Evolutionary conservation across 2,113 vertebrate genomes (phyloP).

Genomic region (Corythaixoides concolor): DNA sequence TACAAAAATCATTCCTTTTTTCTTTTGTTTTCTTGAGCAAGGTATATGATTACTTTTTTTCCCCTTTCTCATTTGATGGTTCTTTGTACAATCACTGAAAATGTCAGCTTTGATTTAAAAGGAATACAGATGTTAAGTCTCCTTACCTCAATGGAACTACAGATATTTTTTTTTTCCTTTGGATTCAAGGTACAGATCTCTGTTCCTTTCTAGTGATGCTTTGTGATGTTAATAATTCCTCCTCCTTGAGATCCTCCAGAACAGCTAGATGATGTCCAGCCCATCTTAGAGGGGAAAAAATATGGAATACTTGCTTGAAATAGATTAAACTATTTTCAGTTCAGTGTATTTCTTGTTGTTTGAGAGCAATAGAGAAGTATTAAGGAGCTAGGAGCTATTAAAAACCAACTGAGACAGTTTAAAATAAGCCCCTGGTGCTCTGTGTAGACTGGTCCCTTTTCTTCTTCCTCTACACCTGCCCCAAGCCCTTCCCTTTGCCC

Average conservation of each 20-base stretch:
- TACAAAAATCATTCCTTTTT: background rate
- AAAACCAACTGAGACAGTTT: background rate
- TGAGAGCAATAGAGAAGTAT: background rate
- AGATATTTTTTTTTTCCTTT: background rate
- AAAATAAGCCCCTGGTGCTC: background rate
- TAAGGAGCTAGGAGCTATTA: background rate
- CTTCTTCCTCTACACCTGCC: background rate
- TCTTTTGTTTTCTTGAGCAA: background rate
- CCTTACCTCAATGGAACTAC: background rate
- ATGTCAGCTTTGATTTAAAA: conserved; percentile 22
- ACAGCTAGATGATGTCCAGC: background rate
- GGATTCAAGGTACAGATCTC: background rate
- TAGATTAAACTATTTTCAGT: background rate
- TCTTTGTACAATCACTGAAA: conserved; percentile 1
- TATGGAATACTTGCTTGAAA: background rate
- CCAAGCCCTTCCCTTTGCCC: background rate
- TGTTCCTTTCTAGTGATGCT: background rate
- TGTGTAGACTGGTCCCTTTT: background rate
- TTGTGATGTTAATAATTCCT: background rate
- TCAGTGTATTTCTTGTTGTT: background rate
- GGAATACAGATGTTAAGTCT: background rate
- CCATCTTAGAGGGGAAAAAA: background rate
- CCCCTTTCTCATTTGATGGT: background rate
- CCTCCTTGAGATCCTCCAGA: background rate
- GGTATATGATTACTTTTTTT: background rate